Base-by-base conservation (phyloP, 92 coral and sea anemone genomes). In the Phenganax subtilis region DNA sequence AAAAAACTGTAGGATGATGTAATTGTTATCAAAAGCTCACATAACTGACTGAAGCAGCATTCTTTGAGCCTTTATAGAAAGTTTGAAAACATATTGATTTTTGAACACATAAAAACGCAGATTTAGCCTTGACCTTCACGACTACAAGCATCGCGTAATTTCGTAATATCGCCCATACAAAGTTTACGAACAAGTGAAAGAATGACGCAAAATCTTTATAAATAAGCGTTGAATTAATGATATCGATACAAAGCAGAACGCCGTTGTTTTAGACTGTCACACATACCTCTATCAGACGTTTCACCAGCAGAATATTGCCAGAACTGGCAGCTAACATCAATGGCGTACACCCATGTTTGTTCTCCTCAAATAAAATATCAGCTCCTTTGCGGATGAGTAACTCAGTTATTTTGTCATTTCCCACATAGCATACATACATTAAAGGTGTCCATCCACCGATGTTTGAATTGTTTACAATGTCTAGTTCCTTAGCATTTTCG, bases 381-480 rank as follows among this genome's bases (percentile, higher is more conserved):
- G 89, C 93, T 11, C 64, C 78, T n/a, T 75, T 80, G 55, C 85
- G 84, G 59, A 56, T 75, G 31, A 93, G 85, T 27, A 93, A 85
- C 70, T 89, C 89, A 1, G 92, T 92, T 0, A 93, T 84, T 44
- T 80, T 87, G 16, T 87, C 91, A 75, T 93, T 93, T 9, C 98
- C 98, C 15, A 93, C 92, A 84, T 90, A 91, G 29, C 91, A 89
- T 31, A 91, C 92, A 69, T 93, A 93, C 98, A 93, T 93, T 4
- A 93, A 76, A 0, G 98, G 92, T 12, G 98, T 91, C 98, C 98
- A 93, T 31, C 98, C 98, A 6, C 92, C 91, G 3, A 57, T 57
- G 86, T 93, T 93, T 37, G 60, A 57, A 31, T 78, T 84, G 51
- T 93, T 90, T 78, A 78, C 30, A 72, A 88, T 83, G n/a, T 82